Base-by-base conservation (phyloP, 2,113 vertebrate genomes). In the Nannobrachium achirus region DNA sequence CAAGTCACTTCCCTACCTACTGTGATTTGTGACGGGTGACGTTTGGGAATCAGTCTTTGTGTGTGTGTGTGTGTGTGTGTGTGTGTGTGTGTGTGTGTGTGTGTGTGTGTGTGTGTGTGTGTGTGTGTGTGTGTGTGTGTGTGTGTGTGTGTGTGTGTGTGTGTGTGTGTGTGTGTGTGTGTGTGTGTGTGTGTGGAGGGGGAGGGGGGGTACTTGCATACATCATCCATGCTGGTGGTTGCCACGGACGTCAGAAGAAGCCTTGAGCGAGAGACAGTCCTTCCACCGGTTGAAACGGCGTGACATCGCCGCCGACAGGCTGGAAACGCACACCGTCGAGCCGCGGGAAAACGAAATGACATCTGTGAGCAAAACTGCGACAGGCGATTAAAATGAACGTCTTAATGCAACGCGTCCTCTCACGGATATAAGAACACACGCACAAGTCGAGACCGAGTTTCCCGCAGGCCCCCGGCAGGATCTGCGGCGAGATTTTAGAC, bases 301-400 rank as follows among this genome's bases (percentile, higher is more conserved):
- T 76, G 63, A 76, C 38, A 81, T 63, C 44, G 14, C 46, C 56
- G 53, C 63, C 42, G 73, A 76, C 65, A 75, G 63, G 16, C 48
- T 65, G 69, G 51, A 75, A 79, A 81, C 50, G 38, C 48, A 52
- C 16, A 10, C 42, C 45, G 18, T 71, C 63, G 51, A 73, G 60
- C 70, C 67, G 6, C 50, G 68, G 48, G 59, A 74, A 25, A 74
- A 46, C 49, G 66, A 75, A 41, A 13, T 62, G 51, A 60, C 60
- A 61, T 59, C 16, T 44, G 46, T 13, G 56, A 38, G 13, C 63
- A n/a, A n/a, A n/a, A n/a, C 25, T 42, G 61, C 42, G 20, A 49
- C 40, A 39, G 48, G 62, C 41, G 67, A 16, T 15, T n/a, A 10
- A 70, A 45, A 45, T 14, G 6, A 45, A 45, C 7, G 44, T 25